Percentiles rank a stretch among this genome's conserved stretches.
These are phyloP conservation scores for Gorsachius magnificus DNA, from an alignment of 2,797 vertebrate species.

Conservation along the genomic window DNA sequence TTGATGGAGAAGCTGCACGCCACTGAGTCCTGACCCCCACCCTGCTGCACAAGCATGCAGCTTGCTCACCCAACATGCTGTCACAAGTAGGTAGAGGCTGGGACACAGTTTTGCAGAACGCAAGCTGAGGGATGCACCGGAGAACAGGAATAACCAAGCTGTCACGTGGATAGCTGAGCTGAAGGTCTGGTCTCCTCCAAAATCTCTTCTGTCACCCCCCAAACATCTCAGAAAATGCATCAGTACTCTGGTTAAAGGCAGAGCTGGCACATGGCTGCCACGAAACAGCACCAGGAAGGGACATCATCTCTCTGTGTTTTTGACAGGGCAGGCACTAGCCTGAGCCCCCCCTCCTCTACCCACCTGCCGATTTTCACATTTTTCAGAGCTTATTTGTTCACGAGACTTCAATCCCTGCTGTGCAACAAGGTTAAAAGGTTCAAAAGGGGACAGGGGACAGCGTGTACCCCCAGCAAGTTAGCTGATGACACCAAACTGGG, in stretches of 20 bases:
- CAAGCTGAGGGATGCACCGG: not conserved
- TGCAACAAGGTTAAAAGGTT: not conserved
- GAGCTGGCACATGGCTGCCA: not conserved
- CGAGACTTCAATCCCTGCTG: not conserved
- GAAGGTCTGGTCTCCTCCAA: not conserved
- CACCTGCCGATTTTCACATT: not conserved
- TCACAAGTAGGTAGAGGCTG: not conserved
- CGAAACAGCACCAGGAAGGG: not conserved
- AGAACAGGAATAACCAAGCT: not conserved
- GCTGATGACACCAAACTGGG: too few species aligned
- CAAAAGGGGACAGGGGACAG: too few species aligned
- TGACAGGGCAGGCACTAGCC: not conserved
- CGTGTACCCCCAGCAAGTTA: too few species aligned
- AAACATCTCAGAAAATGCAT: not conserved
- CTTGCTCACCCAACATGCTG: accelerated
- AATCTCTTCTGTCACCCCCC: not conserved
- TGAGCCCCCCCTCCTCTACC: not conserved
- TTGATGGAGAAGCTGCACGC: not conserved
- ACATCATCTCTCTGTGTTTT: not conserved
- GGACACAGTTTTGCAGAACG: not conserved
- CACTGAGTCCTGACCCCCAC: not conserved
- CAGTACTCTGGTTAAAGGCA: not conserved
- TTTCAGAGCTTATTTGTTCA: not conserved
- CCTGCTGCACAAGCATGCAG: not conserved
- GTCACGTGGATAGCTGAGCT: not conserved